Evolutionary conservation across 1,140 invertebrate genomes (phyloP).

Genomic region (Drosophila tristis): DNA sequence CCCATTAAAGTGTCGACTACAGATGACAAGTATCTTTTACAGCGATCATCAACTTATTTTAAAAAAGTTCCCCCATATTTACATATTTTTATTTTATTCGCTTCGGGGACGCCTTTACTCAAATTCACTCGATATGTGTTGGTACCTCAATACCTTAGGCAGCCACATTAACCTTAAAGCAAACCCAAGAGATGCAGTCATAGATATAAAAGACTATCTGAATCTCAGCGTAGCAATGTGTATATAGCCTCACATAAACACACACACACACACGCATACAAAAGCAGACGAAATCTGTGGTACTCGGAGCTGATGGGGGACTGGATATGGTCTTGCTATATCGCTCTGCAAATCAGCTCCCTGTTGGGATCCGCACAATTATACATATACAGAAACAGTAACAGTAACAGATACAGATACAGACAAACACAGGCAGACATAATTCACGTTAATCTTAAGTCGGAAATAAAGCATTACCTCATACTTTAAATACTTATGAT

Average conservation of each 20-base stretch:
- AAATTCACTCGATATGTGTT: not conserved
- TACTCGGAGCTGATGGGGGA: not conserved
- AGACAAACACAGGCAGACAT: constrained; percentile 29
- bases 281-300: not conserved
- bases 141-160: constrained; percentile 8
- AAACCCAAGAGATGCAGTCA: constrained; percentile 26
- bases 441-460: constrained; percentile 57
- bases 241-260: constrained; percentile 13
- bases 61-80: too few species aligned
- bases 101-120: not conserved
- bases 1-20: too few species aligned
- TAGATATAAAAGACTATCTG: constrained; percentile 14
- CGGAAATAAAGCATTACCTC: constrained; percentile 78
- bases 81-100: not conserved
- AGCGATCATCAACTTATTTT: too few species aligned
- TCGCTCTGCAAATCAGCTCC: constrained; percentile 11
- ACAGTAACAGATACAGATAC: constrained; percentile 28
- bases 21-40: too few species aligned
- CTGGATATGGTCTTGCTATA: constrained; percentile 18
- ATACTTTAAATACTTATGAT: constrained; percentile 80
- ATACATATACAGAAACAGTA: constrained; percentile 6
- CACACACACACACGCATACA: constrained; percentile 1
- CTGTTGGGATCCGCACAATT: constrained; percentile 17
- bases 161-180: constrained; percentile 56
- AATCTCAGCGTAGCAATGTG: constrained; percentile 10